Base-by-base conservation (phyloP, 2,888 invertebrate species). In the Acanthosepion lycidas region DNA sequence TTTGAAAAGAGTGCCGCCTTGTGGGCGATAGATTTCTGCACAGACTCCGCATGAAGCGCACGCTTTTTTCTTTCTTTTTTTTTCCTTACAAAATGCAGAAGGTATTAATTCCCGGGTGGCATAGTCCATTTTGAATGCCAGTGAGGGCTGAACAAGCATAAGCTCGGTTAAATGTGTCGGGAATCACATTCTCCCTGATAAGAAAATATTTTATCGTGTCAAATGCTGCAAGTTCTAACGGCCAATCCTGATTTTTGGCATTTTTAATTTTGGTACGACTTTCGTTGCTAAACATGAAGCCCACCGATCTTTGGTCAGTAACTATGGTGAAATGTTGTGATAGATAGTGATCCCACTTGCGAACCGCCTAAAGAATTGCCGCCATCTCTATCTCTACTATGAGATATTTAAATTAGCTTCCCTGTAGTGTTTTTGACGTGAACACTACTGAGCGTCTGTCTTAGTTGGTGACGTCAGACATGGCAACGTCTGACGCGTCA, bases 121-220 rank as follows among this genome's bases (percentile, higher is more conserved):
- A 23, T 42, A 15, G 33, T 20, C n/a, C 23, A 33, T n/a, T 18
- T 2, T n/a, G 33, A 3, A 33, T 33, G 33, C 2, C 33, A 23
- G 91, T 91, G 18, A 91, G 12, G 48, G 23, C 91, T 33, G 33
- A 91, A 91, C 91, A 91, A 48, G 91, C 26, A 0, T 91, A 91
- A 91, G 42, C 91, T 91, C 48, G 91, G 48, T 23, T 33, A 91
- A 91, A 91, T 91, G 91, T 91, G 91, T 91, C 91, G 33, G 91
- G 91, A 91, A 48, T 42, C 91, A 33, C 48, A 91, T 91, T 91
- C 42, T 91, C 91, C 18, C 42, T n/a, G 26, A 1, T 42, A 33
- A 42, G 91, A 6, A 6, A 3, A 23, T 91, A 91, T 91, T 91
- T 42, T 48, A 91, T 91, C 48, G 33, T 91, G 9, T 28, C 26